Evolutionary conservation across 1,140 invertebrate genomes (phyloP), one percentile per base, ranked within the genome.

Genomic region (Rhopalosiphum maidis): DNA sequence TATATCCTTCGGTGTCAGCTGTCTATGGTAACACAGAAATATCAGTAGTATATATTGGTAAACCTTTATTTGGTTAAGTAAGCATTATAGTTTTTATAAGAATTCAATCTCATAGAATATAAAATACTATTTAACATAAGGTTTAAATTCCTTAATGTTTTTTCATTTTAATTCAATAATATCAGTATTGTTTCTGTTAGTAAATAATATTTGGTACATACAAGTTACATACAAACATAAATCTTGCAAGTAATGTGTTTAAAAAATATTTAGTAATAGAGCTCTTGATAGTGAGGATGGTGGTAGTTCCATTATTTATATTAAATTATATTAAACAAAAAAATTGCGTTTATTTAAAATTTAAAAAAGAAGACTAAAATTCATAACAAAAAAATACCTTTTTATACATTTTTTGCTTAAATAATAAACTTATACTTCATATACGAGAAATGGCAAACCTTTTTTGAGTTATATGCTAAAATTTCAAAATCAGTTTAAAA

Each of bases 11-110:
- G 94, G 98, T 99, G 94, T 99, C 99, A 93, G 99, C 99, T 91
- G 99, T 99, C 55, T 99, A 99, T 96, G 99, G 99, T 94, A 99
- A 99, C 95, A 99, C 99, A 54, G 99, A 99, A 96, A 98, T 99
- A n/a, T 99, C 99, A 46, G 99, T 99, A 99, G 98, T 99, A n/a
- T 99, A 99, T 95, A 96, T 99, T 94, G 99, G 99, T 94, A 97
- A 97, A 88, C 99, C 99, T 37, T 95, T 99, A 94, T 98, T 99
- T 97, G 99, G 99, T 95, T 99, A 97, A 97, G 43, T 51, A 30
- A 46, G 54, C 15, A 43, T 51, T 51, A 51, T 85, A 25, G 22
- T 85, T 22, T 43, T 85, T 83, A 7, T 77, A 43, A 41, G 23
- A 41, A 85, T 85, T 43, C 4, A 46, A 86, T 85, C 83, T 85